Evolutionary conservation across 2,888 invertebrate species (phyloP), one percentile per base, ranked within the genome.

Genomic region (Metellina segmentata): DNA sequence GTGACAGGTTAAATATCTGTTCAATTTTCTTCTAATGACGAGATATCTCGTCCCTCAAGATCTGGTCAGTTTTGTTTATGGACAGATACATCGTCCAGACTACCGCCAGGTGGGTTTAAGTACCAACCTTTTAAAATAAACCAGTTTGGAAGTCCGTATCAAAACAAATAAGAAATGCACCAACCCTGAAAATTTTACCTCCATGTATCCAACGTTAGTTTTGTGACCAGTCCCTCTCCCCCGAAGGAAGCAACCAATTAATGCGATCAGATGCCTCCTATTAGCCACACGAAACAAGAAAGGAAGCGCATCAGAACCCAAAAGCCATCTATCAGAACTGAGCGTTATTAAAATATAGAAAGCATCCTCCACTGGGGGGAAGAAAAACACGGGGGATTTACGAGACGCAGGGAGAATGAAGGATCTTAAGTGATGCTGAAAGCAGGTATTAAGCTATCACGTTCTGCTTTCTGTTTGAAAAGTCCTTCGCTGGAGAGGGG

Each of bases 361-460:
- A 34, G 77, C 71, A 52, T 77, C 74, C 49, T 86, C 77, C 49
- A 34, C n/a, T 53, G 48, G 19, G 72, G 52, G 9, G n/a, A n/a
- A 48, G 19, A 83, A 87, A 79, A 72, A 79, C 20, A 70, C 9
- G n/a, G 51, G 52, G 34, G 61, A 61, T 61, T 16, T 11, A 16
- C 61, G 34, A 34, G 34, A 34, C 34, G 34, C 34, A 34, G 34
- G 34, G 34, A 34, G 34, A 34, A 34, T 34, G 34, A 34, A 34
- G 34, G 34, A 34, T 34, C 34, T 34, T 19, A 48, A 77, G 77
- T 78, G 78, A 87, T 34, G 71, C 79, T 79, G 74, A 72, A 79
- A 81, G 72, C 71, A 81, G 71, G 88, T 53, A 79, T 87, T 81
- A 87, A 87, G 72, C 72, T 75, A 88, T 88, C 81, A 88, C 88